Evolutionary conservation across 92 coral and sea anemone species (phyloP).

Genomic region (Bergia puertoricense): DNA sequence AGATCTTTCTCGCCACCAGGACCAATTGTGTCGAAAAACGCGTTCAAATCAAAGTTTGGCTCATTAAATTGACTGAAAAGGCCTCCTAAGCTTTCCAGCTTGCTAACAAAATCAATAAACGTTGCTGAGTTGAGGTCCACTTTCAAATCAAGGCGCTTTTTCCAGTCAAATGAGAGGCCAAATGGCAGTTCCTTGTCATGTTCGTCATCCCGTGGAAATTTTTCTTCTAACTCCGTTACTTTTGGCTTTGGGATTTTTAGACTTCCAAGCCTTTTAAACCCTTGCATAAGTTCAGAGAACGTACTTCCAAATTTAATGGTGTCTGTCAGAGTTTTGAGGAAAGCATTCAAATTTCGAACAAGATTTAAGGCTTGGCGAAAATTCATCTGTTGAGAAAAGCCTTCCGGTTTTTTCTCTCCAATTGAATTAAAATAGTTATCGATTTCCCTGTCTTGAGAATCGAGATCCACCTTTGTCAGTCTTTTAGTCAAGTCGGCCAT

Average conservation of each 20-base stretch:
- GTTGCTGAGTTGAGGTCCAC: slow-evolving; percentile 65
- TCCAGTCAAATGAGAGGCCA: slow-evolving; percentile 81
- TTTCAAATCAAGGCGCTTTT: slow-evolving; percentile 64
- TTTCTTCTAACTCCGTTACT: background rate
- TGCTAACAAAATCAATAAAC: slow-evolving; percentile 57
- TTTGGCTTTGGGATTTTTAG: slow-evolving; percentile 65
- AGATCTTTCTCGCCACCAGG: slow-evolving; percentile 67
- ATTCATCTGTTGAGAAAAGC: slow-evolving; percentile 74
- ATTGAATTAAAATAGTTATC: slow-evolving; percentile 72
- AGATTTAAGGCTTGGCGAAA: slow-evolving; percentile 81
- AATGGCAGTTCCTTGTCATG: slow-evolving; percentile 45
- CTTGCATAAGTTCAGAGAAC: slow-evolving; percentile 72
- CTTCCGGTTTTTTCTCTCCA: slow-evolving; percentile 68
- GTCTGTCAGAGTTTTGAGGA: slow-evolving; percentile 56
- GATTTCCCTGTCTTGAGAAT: slow-evolving; percentile 72
- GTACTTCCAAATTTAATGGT: slow-evolving; percentile 71
- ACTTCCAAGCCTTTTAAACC: slow-evolving; percentile 65
- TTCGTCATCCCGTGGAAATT: slow-evolving; percentile 37
- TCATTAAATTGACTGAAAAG: slow-evolving; percentile 66
- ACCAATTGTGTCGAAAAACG: slow-evolving; percentile 73
- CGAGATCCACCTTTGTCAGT: slow-evolving; percentile 70
- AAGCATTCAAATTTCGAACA: slow-evolving; percentile 73
- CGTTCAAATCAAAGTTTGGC: slow-evolving; percentile 68
- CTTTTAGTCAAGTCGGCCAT: slow-evolving; percentile 71
- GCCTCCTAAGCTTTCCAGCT: slow-evolving; percentile 60